Base-by-base conservation (phyloP, 2,888 invertebrate species). In the Cylindroiulus punctatus region DNA sequence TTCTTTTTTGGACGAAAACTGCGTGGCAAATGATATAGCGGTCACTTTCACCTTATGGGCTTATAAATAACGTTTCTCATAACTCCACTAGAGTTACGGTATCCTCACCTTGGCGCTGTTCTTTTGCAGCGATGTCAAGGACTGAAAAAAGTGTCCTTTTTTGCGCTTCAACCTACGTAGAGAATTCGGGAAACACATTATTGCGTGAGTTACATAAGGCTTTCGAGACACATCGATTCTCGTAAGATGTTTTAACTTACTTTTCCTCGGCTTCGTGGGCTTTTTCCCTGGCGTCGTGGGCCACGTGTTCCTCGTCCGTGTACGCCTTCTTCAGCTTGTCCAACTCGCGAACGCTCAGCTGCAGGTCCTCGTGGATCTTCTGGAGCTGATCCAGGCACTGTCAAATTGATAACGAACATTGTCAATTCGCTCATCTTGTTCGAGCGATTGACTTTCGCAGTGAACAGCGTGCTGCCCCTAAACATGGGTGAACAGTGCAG, bases 61-160 rank as follows among this genome's bases (percentile, higher is more conserved):
- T n/a, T n/a, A n/a, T n/a, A n/a, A n/a, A n/a, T n/a, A n/a, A n/a
- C n/a, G n/a, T n/a, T n/a, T n/a, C n/a, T n/a, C n/a, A n/a, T n/a
- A n/a, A n/a, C n/a, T n/a, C n/a, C n/a, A n/a, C n/a, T n/a, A n/a
- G n/a, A n/a, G n/a, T n/a, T n/a, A n/a, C n/a, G n/a, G n/a, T n/a
- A n/a, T 22, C 88, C 89, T 90, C 90, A 94, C 97, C 92, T 98
- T 97, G n/a, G 97, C 97, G 91, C 97, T 97, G 91, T 97, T 98
- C 92, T 98, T 97, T 91, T 98, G 98, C 89, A 98, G 93, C 87
- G 98, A 97, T 12, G 98, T 96, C 90, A 98, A 96, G 14, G 98
- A 97, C 91, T 97, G 97, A 91, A 98, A 98, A 92, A 98, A 96
- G 8, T 97, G 97, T 30, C 97, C 97, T 90, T 98, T 98, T 92